Evolutionary conservation across 2,797 vertebrate species (phyloP).

Genomic region (Chelonia mydas): DNA sequence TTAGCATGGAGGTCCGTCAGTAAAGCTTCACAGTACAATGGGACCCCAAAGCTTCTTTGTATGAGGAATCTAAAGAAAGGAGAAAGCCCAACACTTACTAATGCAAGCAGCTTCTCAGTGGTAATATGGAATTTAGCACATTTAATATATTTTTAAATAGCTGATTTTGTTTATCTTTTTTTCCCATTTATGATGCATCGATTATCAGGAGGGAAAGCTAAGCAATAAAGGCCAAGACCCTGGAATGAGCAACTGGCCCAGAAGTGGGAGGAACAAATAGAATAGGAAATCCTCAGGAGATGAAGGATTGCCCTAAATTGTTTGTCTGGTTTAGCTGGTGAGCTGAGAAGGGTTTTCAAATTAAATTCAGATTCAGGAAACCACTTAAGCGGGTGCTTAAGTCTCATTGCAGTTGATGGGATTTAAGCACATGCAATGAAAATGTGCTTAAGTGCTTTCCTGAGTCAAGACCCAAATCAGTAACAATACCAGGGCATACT

Average conservation of each 20-base stretch:
- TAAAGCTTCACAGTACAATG: slow-evolving; percentile 60
- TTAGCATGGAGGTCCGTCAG: slow-evolving; percentile 50
- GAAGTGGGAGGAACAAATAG: background rate
- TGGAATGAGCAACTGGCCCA: background rate
- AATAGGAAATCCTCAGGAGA: background rate
- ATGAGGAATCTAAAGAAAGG: slow-evolving; percentile 59
- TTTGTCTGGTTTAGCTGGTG: background rate
- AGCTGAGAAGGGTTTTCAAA: slow-evolving; percentile 12
- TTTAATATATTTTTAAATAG: background rate
- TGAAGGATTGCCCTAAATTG: background rate
- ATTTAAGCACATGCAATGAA: no score
- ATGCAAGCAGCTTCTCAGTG: background rate
- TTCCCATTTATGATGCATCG: background rate
- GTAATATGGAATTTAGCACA: background rate
- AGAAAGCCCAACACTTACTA: background rate
- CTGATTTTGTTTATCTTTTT: background rate
- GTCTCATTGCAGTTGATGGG: no score
- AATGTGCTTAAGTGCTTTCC: background rate
- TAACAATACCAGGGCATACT: background rate
- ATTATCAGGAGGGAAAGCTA: background rate
- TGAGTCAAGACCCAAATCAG: background rate
- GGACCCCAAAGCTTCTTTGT: slow-evolving; percentile 42
- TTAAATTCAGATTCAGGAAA: background rate
- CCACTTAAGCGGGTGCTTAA: no score
- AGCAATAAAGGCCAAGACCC: background rate